Conservation (phyloP, 1,140 invertebrate species). For the Papilio polyxenes region DNA sequence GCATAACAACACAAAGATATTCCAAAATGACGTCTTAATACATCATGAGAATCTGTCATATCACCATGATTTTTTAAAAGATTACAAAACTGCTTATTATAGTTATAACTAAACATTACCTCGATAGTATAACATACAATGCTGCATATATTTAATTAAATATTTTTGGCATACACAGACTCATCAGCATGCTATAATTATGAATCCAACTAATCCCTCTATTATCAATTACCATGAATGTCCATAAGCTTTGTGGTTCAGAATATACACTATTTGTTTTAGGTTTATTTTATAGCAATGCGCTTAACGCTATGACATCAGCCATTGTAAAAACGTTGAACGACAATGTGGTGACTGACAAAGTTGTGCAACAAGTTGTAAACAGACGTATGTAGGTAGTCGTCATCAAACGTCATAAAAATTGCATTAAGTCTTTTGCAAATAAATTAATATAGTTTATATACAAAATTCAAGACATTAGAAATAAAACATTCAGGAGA, state of each 20-base stretch:
- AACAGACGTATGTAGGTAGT: neutral
- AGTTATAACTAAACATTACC: too few relatives aligned
- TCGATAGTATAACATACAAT: too few relatives aligned
- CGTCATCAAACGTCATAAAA: neutral
- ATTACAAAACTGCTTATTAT: too few relatives aligned
- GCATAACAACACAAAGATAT: too few relatives aligned
- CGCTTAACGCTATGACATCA: neutral
- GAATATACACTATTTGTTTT: neutral
- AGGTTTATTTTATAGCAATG: neutral
- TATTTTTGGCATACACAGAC: too few relatives aligned
- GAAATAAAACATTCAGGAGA: neutral
- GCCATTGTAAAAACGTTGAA: neutral
- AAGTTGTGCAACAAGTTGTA: conserved; percentile 20
- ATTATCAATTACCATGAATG: too few relatives aligned
- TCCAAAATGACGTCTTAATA: too few relatives aligned
- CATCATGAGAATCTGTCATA: too few relatives aligned
- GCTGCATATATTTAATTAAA: too few relatives aligned
- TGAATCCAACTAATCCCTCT: too few relatives aligned
- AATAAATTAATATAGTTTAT: neutral
- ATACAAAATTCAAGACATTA: neutral
- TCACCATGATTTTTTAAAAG: too few relatives aligned
- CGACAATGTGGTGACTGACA: neutral
- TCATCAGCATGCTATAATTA: too few relatives aligned
- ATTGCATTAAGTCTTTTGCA: neutral
- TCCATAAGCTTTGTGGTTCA: neutral